Percentiles rank a stretch among this genome's conserved stretches.
These are phyloP conservation scores for Helicoverpa armigera DNA, from an alignment of 1,140 invertebrate genomes.

Conservation along the genomic window DNA sequence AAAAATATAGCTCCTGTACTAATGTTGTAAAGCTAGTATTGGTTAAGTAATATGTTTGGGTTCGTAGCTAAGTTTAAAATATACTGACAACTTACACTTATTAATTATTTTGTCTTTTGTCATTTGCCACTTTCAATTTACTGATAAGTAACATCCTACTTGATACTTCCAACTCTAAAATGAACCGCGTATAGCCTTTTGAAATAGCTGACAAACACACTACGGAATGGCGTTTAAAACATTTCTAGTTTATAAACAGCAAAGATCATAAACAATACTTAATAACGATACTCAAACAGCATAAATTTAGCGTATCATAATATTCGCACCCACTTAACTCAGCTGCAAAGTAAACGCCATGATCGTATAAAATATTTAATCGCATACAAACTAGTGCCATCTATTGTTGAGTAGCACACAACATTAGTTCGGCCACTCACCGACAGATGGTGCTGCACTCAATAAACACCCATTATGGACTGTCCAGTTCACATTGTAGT, in stretches of 20 bases:
- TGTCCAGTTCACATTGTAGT: neutral
- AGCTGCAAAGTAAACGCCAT: slow-evolving; percentile 17
- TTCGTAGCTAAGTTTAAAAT: no score
- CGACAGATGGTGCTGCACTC: slow-evolving; percentile 39
- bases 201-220: no score
- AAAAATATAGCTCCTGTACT: no score
- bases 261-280: neutral
- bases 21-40: no score
- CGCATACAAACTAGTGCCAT: slow-evolving; percentile 34
- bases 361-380: slow-evolving; percentile 27
- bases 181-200: no score
- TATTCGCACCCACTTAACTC: slow-evolving; percentile 14
- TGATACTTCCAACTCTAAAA: no score
- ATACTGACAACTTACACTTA: no score
- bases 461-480: slow-evolving; percentile 2
- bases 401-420: slow-evolving; percentile 40
- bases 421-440: slow-evolving; percentile 2
- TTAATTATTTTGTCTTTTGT: no score
- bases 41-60: no score
- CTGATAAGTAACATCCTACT: no score
- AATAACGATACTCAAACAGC: neutral
- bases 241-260: neutral
- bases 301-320: neutral
- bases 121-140: no score
- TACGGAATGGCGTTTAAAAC: neutral